Conservation (phyloP, 1,140 invertebrate genomes). For the Heterodera carotae region DNA sequence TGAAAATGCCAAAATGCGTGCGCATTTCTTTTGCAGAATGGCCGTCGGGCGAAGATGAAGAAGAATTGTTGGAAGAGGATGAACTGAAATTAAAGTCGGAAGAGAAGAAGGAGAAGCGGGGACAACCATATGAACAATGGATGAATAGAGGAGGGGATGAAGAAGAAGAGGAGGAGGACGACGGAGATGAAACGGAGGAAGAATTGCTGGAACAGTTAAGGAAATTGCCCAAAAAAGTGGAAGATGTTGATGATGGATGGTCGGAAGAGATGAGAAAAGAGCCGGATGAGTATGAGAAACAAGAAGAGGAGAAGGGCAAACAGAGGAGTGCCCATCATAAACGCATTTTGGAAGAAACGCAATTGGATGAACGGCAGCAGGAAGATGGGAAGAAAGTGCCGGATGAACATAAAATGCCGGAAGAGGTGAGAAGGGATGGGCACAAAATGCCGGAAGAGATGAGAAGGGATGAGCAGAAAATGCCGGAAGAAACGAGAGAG, state of each 20-base stretch:
- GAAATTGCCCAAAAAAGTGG: background rate
- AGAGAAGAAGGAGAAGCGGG: background rate
- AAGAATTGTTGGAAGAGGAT: background rate
- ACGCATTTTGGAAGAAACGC: background rate
- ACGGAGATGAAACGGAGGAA: background rate
- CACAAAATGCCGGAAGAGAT: background rate
- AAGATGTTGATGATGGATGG: background rate
- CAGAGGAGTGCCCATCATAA: background rate
- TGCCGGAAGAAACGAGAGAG: background rate
- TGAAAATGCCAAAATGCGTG: too few relatives aligned
- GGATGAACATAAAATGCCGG: too few relatives aligned
- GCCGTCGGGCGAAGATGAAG: background rate
- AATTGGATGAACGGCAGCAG: too few relatives aligned
- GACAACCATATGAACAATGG: background rate
- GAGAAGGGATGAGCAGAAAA: background rate
- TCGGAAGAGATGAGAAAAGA: background rate
- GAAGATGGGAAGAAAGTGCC: too few relatives aligned
- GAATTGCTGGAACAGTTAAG: background rate
- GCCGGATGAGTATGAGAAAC: background rate
- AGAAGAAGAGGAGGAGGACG: background rate
- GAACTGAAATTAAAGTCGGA: background rate
- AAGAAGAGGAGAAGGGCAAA: background rate
- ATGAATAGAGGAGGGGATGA: background rate
- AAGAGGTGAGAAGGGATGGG: background rate
- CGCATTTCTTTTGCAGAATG: slow-evolving; percentile 10